Conservation (phyloP, 1,140 invertebrate genomes). For the Drosophila mojavensis region DNA sequence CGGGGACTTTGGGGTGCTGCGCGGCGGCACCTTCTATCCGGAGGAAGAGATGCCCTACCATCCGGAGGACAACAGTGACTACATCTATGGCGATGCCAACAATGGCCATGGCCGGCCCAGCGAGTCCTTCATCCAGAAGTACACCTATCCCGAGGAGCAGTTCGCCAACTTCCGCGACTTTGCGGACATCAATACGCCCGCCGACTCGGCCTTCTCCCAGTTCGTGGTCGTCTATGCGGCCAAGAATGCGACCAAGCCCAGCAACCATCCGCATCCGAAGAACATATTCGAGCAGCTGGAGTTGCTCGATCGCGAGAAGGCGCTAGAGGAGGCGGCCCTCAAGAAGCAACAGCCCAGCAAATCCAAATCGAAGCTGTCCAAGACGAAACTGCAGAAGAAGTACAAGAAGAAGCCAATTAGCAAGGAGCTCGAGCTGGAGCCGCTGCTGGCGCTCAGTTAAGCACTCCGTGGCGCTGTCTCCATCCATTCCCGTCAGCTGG, state of each 20-base stretch:
- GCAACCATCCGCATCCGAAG: slow-evolving; percentile 87
- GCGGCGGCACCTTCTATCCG: slow-evolving; percentile 93
- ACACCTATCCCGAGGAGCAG: slow-evolving; percentile 88
- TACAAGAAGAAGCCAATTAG: slow-evolving; percentile 86
- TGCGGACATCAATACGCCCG: slow-evolving; percentile 93
- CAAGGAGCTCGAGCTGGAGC: slow-evolving; percentile 85
- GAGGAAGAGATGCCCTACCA: slow-evolving; percentile 84
- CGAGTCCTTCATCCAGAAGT: slow-evolving; percentile 78
- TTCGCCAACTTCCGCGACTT: slow-evolving; percentile 95
- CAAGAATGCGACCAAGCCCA: slow-evolving; percentile 86
- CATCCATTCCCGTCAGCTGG: neutral
- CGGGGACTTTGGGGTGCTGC: slow-evolving; percentile 94
- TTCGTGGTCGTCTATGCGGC: slow-evolving; percentile 92
- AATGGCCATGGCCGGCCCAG: slow-evolving; percentile 88
- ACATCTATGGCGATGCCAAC: slow-evolving; percentile 86
- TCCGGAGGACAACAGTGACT: slow-evolving; percentile 85
- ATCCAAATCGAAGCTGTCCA: slow-evolving; percentile 88
- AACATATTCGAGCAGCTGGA: slow-evolving; percentile 92
- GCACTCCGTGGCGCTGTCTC: neutral
- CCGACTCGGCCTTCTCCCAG: slow-evolving; percentile 92
- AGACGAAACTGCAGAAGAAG: slow-evolving; percentile 87
- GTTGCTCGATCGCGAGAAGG: slow-evolving; percentile 87
- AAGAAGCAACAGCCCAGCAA: slow-evolving; percentile 85
- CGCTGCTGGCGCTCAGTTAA: slow-evolving; percentile 88
- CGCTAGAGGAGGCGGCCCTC: slow-evolving; percentile 74